phyloP scores from a whole-genome alignment of 1,140 invertebrate genomes.

The Drosophila pandora region DNA sequence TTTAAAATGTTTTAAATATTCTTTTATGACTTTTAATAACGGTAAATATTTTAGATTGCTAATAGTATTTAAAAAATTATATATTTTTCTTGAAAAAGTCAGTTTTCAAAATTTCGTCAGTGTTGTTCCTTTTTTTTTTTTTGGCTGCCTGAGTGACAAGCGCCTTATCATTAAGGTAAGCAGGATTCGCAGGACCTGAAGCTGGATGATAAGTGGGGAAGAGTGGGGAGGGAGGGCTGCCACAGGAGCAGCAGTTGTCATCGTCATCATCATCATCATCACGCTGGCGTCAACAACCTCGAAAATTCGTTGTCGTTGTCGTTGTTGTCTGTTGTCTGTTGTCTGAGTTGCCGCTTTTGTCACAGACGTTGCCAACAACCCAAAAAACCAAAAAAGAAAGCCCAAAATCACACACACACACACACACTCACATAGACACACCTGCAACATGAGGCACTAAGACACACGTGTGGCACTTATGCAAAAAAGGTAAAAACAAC shows the following conservation, averaged over 20 bases:
- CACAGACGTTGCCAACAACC: constrained; percentile 68
- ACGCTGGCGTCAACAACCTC: constrained; percentile 73
- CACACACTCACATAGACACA: constrained; percentile 15
- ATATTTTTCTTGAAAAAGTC: not conserved
- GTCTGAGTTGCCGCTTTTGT: constrained; percentile 56
- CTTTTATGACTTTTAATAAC: no score
- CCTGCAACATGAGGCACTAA: constrained; percentile 12
- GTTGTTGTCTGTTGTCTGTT: constrained; percentile 55
- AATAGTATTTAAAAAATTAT: no score
- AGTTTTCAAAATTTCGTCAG: not conserved
- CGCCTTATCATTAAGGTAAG: constrained; percentile 82
- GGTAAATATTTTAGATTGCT: no score
- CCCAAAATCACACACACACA: constrained; percentile 31
- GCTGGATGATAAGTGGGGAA: not conserved
- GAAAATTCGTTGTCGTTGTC: constrained; percentile 66
- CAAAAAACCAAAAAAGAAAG: constrained; percentile 10
- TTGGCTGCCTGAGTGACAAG: constrained; percentile 72
- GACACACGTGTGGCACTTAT: constrained; percentile 68
- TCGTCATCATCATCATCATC: constrained; percentile 61
- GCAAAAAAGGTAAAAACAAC: constrained; percentile 80
- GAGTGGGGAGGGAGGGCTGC: not conserved
- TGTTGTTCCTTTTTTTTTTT: constrained; percentile 11
- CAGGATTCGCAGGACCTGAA: constrained; percentile 48
- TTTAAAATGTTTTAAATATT: no score
- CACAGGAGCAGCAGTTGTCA: constrained; percentile 53